Conservation (phyloP, 2,888 invertebrate species). For the Aphidoletes aphidimyza region DNA sequence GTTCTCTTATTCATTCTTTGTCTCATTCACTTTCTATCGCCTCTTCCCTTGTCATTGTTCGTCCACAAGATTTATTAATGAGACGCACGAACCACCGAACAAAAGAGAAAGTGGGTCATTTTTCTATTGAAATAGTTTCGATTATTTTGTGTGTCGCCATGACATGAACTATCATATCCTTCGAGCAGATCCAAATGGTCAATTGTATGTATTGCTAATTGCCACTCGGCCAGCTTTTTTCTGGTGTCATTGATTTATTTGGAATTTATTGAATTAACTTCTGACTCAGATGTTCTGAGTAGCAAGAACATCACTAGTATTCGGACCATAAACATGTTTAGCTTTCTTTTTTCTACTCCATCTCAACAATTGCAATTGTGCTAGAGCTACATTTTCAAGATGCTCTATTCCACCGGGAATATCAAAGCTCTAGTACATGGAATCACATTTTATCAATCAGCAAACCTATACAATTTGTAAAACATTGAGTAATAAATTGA, state of each 20-base stretch:
- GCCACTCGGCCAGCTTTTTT: not conserved
- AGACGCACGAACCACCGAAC: not conserved
- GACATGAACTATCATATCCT: not conserved
- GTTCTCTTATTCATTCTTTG: not conserved
- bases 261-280: not conserved
- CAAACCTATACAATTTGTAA: conserved; percentile 38
- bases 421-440: not conserved
- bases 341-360: not conserved
- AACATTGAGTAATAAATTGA: conserved; percentile 40
- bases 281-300: not conserved
- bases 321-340: not conserved
- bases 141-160: not conserved
- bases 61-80: not conserved
- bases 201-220: conserved; percentile 7
- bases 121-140: not conserved
- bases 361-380: not conserved
- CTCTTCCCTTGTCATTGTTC: not conserved
- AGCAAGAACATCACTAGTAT: not conserved
- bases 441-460: conserved; percentile 46
- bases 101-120: not conserved
- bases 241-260: conserved; percentile 18
- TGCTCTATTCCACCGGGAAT: not conserved
- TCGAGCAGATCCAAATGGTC: not conserved
- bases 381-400: not conserved
- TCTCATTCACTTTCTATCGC: not conserved